A percentile compares a stretch with the other conserved stretches of the same genome.
phyloP scores from a whole-genome alignment of 2,888 invertebrate genomes.

The Lasius fuliginosus region DNA sequence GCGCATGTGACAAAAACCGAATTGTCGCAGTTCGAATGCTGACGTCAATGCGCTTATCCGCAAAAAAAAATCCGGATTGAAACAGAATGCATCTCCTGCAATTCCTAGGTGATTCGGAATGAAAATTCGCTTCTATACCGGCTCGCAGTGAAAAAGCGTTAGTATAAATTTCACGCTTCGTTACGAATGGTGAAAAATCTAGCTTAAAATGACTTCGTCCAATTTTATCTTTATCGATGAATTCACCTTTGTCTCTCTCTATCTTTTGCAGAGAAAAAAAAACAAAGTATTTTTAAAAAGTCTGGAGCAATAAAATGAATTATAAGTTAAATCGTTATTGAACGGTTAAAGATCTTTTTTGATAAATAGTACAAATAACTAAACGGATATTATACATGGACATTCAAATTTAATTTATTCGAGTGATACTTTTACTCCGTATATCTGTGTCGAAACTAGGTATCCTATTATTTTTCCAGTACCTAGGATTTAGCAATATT shows the following conservation, averaged over 20 bases:
- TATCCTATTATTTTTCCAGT: neutral
- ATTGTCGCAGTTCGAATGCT: conserved; percentile 14
- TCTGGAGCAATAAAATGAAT: neutral
- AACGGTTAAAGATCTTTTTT: neutral
- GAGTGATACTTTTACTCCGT: neutral
- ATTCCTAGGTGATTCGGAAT: conserved; percentile 1
- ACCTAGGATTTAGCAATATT: neutral
- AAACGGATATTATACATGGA: neutral
- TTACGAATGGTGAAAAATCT: neutral
- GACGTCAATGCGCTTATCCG: conserved; percentile 34
- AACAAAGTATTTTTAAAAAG: neutral
- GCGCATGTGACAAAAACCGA: neutral
- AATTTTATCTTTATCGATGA: conserved; percentile 16
- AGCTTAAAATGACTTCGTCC: neutral
- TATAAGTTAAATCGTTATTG: neutral
- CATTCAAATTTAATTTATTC: neutral
- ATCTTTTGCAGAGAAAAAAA: neutral
- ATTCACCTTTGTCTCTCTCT: neutral
- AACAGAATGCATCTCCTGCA: neutral
- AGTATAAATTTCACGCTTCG: conserved; percentile 6
- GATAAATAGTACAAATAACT: neutral
- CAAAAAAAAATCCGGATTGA: conserved; percentile 3
- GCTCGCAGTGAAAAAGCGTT: neutral
- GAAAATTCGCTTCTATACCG: conserved; percentile 7
- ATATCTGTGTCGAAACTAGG: neutral